These are phyloP conservation scores for Zelleria hepariella DNA, from an alignment of 2,888 invertebrate genomes.

Conservation along the genomic window DNA sequence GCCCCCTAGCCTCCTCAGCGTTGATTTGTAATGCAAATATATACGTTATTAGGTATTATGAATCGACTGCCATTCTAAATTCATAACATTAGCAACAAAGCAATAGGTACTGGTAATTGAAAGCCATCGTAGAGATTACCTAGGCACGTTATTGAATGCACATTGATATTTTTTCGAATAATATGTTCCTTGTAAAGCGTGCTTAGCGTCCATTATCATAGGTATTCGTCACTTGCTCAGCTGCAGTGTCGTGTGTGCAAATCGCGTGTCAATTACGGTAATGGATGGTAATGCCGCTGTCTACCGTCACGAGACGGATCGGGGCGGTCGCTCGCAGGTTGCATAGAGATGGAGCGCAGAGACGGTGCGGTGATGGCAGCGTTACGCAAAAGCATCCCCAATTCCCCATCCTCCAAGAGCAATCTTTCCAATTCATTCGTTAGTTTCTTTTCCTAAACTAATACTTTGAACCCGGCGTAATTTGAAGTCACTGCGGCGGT, in stretches of 20 bases:
- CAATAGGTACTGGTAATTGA: no score
- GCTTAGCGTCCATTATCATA: background rate
- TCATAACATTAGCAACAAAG: no score
- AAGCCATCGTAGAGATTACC: no score
- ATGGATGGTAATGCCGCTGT: background rate
- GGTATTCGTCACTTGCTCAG: background rate
- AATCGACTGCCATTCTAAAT: no score
- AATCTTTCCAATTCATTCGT: background rate
- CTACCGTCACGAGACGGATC: background rate
- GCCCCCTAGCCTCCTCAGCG: background rate
- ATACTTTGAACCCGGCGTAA: background rate
- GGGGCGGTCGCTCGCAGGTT: background rate
- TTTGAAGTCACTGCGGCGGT: background rate
- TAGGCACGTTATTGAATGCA: no score
- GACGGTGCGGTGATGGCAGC: no score
- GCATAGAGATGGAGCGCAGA: no score
- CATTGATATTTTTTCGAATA: no score
- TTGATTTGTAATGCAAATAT: background rate
- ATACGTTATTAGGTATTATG: no score
- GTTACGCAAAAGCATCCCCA: background rate
- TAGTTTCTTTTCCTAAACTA: background rate
- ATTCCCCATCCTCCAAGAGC: background rate
- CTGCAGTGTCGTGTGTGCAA: background rate
- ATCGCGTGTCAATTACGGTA: slow-evolving; percentile 6
- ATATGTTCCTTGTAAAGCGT: no score